These are phyloP conservation scores for Napeogenes inachia DNA, from an alignment of 2,888 invertebrate species.

Conservation along the genomic window DNA sequence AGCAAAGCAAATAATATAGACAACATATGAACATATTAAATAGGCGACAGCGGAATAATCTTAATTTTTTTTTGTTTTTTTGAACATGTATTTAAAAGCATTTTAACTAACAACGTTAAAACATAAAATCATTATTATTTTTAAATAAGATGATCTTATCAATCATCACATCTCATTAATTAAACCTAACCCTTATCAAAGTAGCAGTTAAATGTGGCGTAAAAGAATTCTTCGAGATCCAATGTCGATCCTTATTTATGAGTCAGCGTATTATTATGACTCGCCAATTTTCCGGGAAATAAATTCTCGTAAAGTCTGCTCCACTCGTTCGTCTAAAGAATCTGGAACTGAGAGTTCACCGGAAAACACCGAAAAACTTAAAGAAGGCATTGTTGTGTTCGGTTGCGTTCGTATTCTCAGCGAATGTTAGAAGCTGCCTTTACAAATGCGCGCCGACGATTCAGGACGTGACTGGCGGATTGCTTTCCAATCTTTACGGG, in stretches of 20 bases:
- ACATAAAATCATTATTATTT: not conserved
- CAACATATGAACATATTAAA: slow-evolving; percentile 25
- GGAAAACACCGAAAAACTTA: not conserved
- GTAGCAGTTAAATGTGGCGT: slow-evolving; percentile 69
- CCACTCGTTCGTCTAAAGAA: slow-evolving; percentile 2
- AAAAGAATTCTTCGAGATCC: slow-evolving; percentile 69
- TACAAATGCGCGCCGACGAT: slow-evolving; percentile 35
- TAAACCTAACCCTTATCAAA: slow-evolving; percentile 31
- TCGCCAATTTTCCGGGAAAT: slow-evolving; percentile 74
- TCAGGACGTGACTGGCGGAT: slow-evolving; percentile 53
- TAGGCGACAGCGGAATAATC: slow-evolving; percentile 29
- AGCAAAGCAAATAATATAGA: slow-evolving; percentile 46
- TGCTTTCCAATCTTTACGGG: slow-evolving; percentile 55
- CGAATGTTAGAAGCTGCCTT: not conserved
- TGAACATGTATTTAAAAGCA: not conserved
- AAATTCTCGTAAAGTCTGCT: slow-evolving; percentile 40
- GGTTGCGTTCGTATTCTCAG: not conserved
- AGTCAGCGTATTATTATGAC: slow-evolving; percentile 74
- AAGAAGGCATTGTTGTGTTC: not conserved
- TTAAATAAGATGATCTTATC: slow-evolving; percentile 1
- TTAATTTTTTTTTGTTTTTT: not conserved
- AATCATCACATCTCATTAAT: slow-evolving; percentile 22
- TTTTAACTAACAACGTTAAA: too few relatives aligned
- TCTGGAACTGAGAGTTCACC: not conserved
- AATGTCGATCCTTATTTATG: slow-evolving; percentile 74